Evolutionary conservation across 1,140 invertebrate genomes (phyloP).

Genomic region (Pachypsylla venusta): DNA sequence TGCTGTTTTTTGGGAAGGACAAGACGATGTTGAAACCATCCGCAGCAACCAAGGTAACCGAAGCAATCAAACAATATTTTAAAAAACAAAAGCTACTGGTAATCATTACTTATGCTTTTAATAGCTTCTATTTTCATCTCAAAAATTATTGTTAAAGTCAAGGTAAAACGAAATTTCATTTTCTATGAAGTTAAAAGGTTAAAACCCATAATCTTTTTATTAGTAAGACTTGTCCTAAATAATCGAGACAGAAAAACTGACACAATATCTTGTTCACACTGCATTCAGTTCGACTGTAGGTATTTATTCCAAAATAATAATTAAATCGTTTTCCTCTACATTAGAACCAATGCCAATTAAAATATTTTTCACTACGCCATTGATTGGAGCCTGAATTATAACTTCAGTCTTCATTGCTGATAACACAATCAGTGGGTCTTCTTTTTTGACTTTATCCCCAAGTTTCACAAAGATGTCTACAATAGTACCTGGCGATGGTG

Average conservation of each 20-base stretch:
- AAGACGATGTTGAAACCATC: neutral
- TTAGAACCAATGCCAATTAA: neutral
- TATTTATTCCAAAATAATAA: neutral
- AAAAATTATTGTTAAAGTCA: too few relatives aligned
- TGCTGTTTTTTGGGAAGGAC: neutral
- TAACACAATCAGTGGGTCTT: slow-evolving; percentile 42
- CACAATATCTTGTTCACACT: too few relatives aligned
- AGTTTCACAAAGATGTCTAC: slow-evolving; percentile 28
- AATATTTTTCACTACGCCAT: slow-evolving; percentile 29
- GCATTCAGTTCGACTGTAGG: too few relatives aligned
- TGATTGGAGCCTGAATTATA: slow-evolving; percentile 43
- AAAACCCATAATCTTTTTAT: too few relatives aligned
- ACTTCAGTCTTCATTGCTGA: slow-evolving; percentile 65
- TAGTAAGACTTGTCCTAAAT: too few relatives aligned
- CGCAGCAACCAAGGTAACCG: slow-evolving; percentile 1
- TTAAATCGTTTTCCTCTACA: neutral
- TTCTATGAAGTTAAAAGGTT: too few relatives aligned
- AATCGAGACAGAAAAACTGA: too few relatives aligned
- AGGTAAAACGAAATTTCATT: too few relatives aligned
- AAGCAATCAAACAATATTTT: too few relatives aligned
- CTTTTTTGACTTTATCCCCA: slow-evolving; percentile 38
- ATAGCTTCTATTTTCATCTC: too few relatives aligned
- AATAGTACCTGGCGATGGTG: slow-evolving; percentile 50
- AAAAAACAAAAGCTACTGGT: too few relatives aligned
- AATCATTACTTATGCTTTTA: too few relatives aligned